Evolutionary conservation across 2,113 vertebrate genomes (phyloP), one percentile per base, ranked within the genome.

Genomic region (Poecile atricapillus): DNA sequence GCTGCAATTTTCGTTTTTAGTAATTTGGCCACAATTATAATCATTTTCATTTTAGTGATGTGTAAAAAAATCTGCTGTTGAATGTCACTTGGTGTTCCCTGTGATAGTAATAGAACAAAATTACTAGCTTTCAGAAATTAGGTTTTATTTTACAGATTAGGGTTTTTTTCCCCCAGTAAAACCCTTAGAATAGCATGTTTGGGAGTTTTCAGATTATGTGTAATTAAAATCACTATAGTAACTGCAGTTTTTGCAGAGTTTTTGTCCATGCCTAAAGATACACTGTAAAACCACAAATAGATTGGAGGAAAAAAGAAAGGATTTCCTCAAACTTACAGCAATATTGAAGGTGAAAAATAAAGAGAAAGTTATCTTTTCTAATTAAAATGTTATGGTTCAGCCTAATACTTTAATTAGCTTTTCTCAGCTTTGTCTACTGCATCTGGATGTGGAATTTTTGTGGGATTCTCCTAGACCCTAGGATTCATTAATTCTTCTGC

Each of bases 221-320:
- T 83, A 95, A 94, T 90, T 94, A 55, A 83, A 92, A 90, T 96
- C 68, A 60, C 91, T 95, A 53, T 75, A 78, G 87, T 68, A 94
- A 76, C 74, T n/a, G 46, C 47, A 70, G 18, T 11, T 93, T 95
- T 87, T 87, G 49, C 78, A 47, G 52, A 59, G 35, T 37, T 77
- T 82, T 90, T 89, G 74, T 50, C 69, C 46, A 1, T 84, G 44
- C 30, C 69, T 85, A 18, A 65, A 59, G 67, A 55, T 58, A 21
- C 1, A 1, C 39, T 83, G 20, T 87, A 89, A 96, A 94, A 64
- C 16, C 49, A 43, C 60, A 86, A 7, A 68, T 86, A 44, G 56
- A 44, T 25, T 87, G 68, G 21, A 91, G 44, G 35, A 11, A 49
- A 56, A 79, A 52, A 86, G 9, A 63, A 41, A 80, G 35, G 10